Conservation (phyloP, 1,140 invertebrate genomes). For the Drosophila sulfurigaster region DNA sequence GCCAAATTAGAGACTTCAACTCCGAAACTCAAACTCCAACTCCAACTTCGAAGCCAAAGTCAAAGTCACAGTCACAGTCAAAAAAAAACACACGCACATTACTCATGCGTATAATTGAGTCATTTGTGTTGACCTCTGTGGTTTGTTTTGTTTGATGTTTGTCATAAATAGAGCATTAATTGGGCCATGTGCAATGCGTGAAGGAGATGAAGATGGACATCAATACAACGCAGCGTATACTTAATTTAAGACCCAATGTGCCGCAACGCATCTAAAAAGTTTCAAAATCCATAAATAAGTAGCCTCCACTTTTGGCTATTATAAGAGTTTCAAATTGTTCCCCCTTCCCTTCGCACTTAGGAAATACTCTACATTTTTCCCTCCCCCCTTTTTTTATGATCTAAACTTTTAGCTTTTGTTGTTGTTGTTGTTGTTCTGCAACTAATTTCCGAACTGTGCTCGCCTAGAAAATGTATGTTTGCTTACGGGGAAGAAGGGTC, state of each 20-base stretch:
- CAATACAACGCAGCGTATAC: constrained; percentile 43
- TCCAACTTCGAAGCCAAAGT: constrained; percentile 22
- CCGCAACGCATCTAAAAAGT: constrained; percentile 53
- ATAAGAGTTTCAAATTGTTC: constrained; percentile 77
- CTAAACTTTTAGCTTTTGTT: constrained; percentile 22
- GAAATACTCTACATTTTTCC: constrained; percentile 17
- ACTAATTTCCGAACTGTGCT: constrained; percentile 36
- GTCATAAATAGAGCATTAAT: constrained; percentile 69
- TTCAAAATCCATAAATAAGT: constrained; percentile 49
- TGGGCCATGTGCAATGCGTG: constrained; percentile 48
- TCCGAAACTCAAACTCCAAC: too few species aligned
- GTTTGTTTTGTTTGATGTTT: constrained; percentile 28
- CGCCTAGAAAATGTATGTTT: constrained; percentile 36
- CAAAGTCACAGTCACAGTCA: constrained; percentile 3
- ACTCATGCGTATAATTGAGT: constrained; percentile 74
- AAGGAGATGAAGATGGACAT: constrained; percentile 29
- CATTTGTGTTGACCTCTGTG: constrained; percentile 60
- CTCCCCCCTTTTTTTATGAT: constrained; percentile 13
- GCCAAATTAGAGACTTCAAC: constrained; percentile 12
- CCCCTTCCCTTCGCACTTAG: constrained; percentile 43
- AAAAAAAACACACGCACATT: constrained; percentile 53
- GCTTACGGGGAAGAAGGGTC: background rate
- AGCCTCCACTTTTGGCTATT: constrained; percentile 40
- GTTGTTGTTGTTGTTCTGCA: background rate
- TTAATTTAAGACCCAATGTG: constrained; percentile 55